A percentile compares a stretch with the other conserved stretches of the same genome.
These are phyloP conservation scores for Papilio machaon DNA, from an alignment of 1,140 invertebrate genomes.

Conservation along the genomic window DNA sequence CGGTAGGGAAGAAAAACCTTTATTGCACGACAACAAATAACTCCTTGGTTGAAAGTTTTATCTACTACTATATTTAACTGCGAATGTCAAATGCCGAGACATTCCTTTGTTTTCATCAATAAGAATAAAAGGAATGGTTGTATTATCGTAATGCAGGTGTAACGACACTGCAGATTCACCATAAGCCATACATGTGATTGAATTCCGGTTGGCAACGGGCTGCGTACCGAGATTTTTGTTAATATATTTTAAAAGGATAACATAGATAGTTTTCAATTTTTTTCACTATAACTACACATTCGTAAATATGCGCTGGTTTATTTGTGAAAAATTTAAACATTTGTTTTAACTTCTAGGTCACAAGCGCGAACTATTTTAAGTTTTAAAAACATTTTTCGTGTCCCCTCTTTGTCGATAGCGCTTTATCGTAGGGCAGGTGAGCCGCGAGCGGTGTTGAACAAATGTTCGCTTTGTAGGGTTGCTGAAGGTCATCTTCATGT, in stretches of 20 bases:
- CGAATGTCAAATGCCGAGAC: neutral
- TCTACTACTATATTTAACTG: neutral
- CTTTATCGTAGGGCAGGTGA: neutral
- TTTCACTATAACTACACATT: too few species aligned
- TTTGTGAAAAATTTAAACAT: neutral
- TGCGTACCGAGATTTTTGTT: too few species aligned
- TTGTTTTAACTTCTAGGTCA: neutral
- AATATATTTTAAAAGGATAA: neutral
- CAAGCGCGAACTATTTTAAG: neutral
- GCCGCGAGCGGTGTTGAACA: neutral
- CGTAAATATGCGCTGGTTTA: too few species aligned
- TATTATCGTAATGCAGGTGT: too few species aligned
- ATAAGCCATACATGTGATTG: too few species aligned
- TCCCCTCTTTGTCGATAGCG: neutral
- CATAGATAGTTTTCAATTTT: neutral
- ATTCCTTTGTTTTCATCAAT: too few species aligned
- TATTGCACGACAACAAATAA: neutral
- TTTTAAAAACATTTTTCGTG: neutral
- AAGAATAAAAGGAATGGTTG: too few species aligned
- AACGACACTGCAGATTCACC: too few species aligned
- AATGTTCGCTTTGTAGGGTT: conserved; percentile 20
- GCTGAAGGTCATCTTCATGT: conserved; percentile 6
- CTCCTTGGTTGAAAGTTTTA: neutral
- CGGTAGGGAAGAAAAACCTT: neutral
- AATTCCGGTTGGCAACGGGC: too few species aligned